Evolutionary conservation across 2,113 vertebrate species (phyloP).

Genomic region (Ibidorhyncha struthersii): DNA sequence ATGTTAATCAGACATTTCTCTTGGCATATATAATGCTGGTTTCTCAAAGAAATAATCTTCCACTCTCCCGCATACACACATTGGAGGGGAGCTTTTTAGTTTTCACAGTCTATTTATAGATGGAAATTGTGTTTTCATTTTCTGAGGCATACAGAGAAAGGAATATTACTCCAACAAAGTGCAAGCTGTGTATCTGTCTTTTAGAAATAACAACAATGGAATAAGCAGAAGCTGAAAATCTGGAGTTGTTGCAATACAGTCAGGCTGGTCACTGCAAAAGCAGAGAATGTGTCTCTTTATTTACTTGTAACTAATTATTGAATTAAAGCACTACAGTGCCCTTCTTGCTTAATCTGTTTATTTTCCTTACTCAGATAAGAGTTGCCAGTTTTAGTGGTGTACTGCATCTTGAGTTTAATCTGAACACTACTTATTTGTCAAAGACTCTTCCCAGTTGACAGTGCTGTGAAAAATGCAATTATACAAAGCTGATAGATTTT

Average conservation of each 20-base stretch:
- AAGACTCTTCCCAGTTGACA: background rate
- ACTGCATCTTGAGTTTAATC: background rate
- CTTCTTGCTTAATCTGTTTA: background rate
- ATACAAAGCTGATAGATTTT: background rate
- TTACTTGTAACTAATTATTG: background rate
- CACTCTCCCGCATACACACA: background rate
- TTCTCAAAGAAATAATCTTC: background rate
- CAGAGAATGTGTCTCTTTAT: background rate
- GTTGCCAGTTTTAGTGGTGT: background rate
- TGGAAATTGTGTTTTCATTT: background rate
- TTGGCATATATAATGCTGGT: background rate
- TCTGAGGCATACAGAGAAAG: background rate
- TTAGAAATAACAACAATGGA: background rate
- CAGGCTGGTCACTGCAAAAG: background rate
- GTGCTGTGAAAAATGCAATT: constrained; percentile 29
- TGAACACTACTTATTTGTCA: background rate
- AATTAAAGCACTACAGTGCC: background rate
- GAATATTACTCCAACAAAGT: background rate
- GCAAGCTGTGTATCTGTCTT: background rate
- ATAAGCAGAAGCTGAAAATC: background rate
- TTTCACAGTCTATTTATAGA: background rate
- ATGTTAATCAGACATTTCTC: background rate
- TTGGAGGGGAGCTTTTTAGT: background rate
- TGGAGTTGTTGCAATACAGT: background rate
- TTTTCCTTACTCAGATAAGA: background rate